Conservation (phyloP, 2,888 invertebrate genomes). For the Dolomedes plantarius region DNA sequence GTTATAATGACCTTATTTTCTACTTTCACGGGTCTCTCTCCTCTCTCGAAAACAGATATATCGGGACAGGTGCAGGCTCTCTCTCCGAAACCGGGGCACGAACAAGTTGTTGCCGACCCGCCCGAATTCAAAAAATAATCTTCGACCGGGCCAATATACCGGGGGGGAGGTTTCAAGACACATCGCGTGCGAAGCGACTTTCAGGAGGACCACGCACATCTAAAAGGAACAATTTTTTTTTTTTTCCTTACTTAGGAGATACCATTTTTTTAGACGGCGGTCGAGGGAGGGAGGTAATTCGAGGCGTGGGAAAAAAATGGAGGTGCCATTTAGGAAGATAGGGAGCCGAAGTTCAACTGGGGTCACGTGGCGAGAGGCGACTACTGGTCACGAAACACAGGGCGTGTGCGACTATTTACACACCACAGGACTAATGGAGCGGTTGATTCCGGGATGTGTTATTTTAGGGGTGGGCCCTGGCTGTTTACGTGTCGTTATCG, state of each 20-base stretch:
- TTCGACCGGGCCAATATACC: background rate
- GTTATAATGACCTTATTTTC: slow-evolving; percentile 8
- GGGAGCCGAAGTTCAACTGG: background rate
- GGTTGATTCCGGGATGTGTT: background rate
- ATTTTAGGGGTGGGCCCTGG: background rate
- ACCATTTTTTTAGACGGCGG: background rate
- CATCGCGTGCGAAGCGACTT: slow-evolving; percentile 1
- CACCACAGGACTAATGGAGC: background rate
- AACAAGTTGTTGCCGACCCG: background rate
- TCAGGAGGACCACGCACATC: background rate
- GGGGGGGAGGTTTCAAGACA: background rate
- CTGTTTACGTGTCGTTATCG: background rate
- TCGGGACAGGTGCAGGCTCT: background rate
- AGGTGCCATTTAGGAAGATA: background rate
- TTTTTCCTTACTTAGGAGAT: background rate
- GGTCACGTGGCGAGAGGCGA: background rate
- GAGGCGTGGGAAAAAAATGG: background rate
- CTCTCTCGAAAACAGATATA: background rate
- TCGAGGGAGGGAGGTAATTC: background rate
- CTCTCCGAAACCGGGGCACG: background rate
- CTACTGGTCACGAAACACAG: background rate
- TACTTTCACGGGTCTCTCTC: background rate
- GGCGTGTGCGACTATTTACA: background rate
- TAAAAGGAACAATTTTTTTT: background rate
- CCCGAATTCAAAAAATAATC: background rate